phyloP scores from a whole-genome alignment of 2,888 invertebrate species.

The Agonopterix arenella region DNA sequence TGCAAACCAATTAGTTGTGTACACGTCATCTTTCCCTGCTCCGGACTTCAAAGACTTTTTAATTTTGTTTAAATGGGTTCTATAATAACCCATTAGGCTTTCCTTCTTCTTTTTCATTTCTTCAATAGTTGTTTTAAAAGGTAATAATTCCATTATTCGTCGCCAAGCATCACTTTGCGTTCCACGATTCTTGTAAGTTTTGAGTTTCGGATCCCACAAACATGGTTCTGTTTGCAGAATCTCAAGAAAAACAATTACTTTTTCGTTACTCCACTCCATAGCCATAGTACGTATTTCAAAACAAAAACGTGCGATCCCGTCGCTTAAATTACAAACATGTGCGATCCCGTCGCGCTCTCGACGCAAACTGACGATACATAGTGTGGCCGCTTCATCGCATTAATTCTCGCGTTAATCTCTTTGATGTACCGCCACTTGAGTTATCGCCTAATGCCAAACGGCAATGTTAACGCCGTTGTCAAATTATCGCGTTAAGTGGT shows the following conservation, averaged over 20 bases:
- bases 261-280: conserved; percentile 10
- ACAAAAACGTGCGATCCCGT: conserved; percentile 1
- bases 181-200: conserved; percentile 6
- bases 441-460: conserved; percentile 10
- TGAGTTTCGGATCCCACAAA: conserved; percentile 9
- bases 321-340: conserved; percentile 1
- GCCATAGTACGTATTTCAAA: not conserved
- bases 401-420: not conserved
- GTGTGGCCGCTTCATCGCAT: not conserved
- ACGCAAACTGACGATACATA: not conserved
- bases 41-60: not conserved
- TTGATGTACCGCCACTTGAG: conserved; percentile 5
- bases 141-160: conserved; percentile 9
- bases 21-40: not conserved
- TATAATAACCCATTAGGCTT: not conserved
- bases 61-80: not conserved
- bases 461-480: conserved; percentile 9
- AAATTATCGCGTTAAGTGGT: conserved; percentile 5
- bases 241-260: conserved; percentile 9
- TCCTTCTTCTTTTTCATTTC: not conserved
- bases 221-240: conserved; percentile 12
- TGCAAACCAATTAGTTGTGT: not conserved
- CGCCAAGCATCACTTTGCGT: conserved; percentile 9
- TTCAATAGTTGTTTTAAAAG: not conserved
- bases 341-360: not conserved